phyloP scores from a whole-genome alignment of 2,113 vertebrate genomes.

The Hippocampus zosterae region DNA sequence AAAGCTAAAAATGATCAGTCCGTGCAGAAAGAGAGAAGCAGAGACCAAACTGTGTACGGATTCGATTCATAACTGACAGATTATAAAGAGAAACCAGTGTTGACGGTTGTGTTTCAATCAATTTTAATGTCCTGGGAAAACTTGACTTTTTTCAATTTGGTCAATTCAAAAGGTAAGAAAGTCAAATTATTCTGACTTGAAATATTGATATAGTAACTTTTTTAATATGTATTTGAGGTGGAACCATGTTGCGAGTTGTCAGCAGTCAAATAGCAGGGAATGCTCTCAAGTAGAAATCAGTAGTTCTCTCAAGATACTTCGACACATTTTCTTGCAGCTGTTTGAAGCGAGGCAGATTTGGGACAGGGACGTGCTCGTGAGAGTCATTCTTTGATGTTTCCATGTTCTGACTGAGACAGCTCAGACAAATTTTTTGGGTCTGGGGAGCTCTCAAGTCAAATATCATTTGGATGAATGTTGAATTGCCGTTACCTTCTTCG shows the following conservation, averaged over 20 bases:
- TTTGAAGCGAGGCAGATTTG: constrained; percentile 26
- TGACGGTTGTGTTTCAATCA: background rate
- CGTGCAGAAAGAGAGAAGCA: background rate
- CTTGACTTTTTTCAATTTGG: background rate
- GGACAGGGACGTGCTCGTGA: constrained; percentile 9
- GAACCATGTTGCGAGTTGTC: background rate
- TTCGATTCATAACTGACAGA: background rate
- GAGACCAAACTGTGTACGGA: background rate
- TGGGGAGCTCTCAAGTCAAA: background rate
- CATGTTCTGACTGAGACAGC: constrained; percentile 12
- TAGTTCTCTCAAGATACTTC: background rate
- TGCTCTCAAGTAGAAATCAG: background rate
- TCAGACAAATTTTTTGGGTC: background rate
- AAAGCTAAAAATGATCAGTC: background rate
- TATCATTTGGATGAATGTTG: background rate
- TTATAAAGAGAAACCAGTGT: background rate
- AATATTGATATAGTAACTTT: background rate
- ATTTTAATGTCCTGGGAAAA: no score
- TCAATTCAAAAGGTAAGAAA: background rate
- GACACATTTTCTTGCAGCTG: background rate
- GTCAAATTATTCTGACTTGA: background rate
- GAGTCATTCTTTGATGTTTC: constrained; percentile 22
- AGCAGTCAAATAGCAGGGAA: background rate
- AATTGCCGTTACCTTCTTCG: constrained; percentile 79
- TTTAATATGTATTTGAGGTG: background rate